Conservation (phyloP, 2,797 vertebrate species). For the Trachurus trachurus region DNA sequence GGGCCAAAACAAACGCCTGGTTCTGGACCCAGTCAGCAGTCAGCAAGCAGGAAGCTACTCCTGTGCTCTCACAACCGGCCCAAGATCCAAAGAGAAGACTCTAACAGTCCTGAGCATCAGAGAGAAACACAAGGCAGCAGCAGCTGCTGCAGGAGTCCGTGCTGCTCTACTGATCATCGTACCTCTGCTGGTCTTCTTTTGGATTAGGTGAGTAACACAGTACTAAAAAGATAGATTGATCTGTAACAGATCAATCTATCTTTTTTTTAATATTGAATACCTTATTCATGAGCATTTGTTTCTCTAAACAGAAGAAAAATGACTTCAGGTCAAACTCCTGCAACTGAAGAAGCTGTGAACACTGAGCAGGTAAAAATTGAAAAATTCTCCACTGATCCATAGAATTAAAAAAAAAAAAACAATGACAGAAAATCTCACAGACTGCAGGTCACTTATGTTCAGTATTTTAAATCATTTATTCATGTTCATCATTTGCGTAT, state of each 20-base stretch:
- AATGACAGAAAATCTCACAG: no score
- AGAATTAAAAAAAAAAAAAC: no score
- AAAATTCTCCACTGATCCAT: no score
- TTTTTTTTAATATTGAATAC: not conserved
- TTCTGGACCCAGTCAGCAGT: constrained; percentile 35
- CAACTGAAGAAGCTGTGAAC: not conserved
- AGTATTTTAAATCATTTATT: no score
- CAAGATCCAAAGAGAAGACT: fast-evolving
- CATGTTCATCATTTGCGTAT: no score
- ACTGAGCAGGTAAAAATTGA: constrained; percentile 20
- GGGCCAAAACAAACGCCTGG: constrained; percentile 23
- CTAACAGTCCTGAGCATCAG: constrained; percentile 35
- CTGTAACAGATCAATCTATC: not conserved
- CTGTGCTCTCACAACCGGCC: constrained; percentile 1
- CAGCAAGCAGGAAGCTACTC: constrained; percentile 52
- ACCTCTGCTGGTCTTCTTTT: not conserved
- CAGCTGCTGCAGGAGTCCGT: not conserved
- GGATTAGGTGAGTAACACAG: constrained; percentile 20
- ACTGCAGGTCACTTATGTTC: no score
- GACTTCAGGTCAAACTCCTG: not conserved
- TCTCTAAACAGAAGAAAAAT: constrained; percentile 21
- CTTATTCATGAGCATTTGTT: not conserved
- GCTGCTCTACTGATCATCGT: not conserved
- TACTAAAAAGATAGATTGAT: no score
- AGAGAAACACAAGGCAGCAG: not conserved